Base-by-base conservation (phyloP, 2,113 vertebrate genomes). In the Setophaga coronata region DNA sequence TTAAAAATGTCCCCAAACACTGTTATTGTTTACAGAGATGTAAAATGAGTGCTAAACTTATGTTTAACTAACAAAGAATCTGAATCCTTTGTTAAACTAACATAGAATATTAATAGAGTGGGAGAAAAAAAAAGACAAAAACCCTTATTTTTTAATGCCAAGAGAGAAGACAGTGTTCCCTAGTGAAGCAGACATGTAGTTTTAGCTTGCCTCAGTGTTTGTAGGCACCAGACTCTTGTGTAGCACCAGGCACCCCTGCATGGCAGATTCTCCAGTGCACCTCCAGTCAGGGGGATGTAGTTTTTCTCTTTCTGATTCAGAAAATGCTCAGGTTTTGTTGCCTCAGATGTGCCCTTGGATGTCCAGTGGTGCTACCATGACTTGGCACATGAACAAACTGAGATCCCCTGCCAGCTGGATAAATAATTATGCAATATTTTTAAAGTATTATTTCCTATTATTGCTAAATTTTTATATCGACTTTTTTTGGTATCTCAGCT, bases 221-320 rank as follows among this genome's bases (percentile, higher is more conserved):
- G 5, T n/a, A 33, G 16, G 28, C 36, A 18, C 25, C 34, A 61
- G 58, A 25, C 34, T 38, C 34, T 18, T 0, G 16, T 61, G 33
- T 33, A 18, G 43, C 5, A 15, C 7, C 2, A 11, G 42, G 34
- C 38, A 14, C 5, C n/a, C 53, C 56, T 54, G 66, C 31, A 0
- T 12, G 18, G 4, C 34, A 13, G 18, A 5, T 6, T 23, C 1
- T 23, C 18, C 16, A 13, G 20, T 3, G 20, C 23, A 15, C 3
- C 16, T 38, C 24, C 18, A 42, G n/a, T 4, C 18, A 13, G 25
- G 38, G n/a, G 34, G 3, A 53, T 4, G 0, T 2, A 7, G 0
- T 0, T 72, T 48, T 18, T 0, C 0, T 4, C 23, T 4, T 45
- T 72, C 9, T 18, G 8, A 3, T 3, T 10, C 42, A 50, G 42